Percentiles rank a stretch among this genome's conserved stretches.
phyloP scores from a whole-genome alignment of 1,140 invertebrate genomes.

The Cotesia glomerata region DNA sequence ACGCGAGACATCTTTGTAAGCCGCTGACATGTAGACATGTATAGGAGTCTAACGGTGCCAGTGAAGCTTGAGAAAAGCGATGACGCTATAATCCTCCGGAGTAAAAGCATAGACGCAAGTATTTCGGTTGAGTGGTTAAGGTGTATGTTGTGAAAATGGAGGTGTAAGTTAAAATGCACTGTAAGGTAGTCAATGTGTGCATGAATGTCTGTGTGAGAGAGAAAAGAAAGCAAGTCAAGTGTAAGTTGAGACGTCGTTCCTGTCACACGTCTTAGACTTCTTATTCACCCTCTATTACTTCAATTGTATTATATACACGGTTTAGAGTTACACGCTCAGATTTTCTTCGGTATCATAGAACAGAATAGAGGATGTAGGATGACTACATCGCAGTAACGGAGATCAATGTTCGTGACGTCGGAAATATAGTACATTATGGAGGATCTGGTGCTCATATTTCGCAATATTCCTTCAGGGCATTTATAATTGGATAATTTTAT shows the following conservation, averaged over 20 bases:
- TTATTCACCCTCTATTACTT: no score
- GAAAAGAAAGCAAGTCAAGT: neutral
- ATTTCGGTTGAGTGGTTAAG: no score
- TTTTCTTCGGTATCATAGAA: no score
- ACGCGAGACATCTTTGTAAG: constrained; percentile 15
- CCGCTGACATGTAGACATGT: neutral
- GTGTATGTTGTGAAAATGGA: no score
- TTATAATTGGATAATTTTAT: constrained; percentile 7
- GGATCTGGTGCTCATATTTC: neutral
- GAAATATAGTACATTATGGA: neutral
- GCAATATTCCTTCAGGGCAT: neutral
- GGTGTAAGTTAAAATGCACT: no score
- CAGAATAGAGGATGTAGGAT: no score
- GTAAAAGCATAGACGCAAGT: neutral
- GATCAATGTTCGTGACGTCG: neutral
- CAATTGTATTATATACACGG: no score
- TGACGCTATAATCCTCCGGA: constrained; percentile 4
- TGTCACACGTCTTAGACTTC: neutral
- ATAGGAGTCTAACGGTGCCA: neutral
- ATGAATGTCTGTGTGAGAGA: neutral
- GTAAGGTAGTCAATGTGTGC: neutral
- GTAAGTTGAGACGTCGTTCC: neutral
- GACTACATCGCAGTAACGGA: no score
- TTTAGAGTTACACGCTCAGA: no score
- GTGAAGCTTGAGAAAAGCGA: constrained; percentile 5